Conservation (phyloP, 1,140 invertebrate species). For the Drosophila athabasca region DNA sequence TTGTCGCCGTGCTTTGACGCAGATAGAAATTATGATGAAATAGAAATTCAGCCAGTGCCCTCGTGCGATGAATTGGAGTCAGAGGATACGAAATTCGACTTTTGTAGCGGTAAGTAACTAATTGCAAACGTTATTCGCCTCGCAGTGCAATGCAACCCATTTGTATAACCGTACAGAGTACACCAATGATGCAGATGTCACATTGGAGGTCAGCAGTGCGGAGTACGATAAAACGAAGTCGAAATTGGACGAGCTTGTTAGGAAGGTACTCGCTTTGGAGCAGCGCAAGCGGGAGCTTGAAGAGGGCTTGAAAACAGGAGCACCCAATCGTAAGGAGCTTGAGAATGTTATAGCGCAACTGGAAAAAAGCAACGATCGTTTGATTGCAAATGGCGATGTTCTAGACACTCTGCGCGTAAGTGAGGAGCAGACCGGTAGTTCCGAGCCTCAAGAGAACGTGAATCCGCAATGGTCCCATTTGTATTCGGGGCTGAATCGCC, state of each 20-base stretch:
- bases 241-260: constrained; percentile 27
- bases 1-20: too few species aligned
- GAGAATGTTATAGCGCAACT: background rate
- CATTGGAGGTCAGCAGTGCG: constrained; percentile 18
- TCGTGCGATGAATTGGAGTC: too few species aligned
- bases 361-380: constrained; percentile 3
- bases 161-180: constrained; percentile 15
- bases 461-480: constrained; percentile 34
- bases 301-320: background rate
- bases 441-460: constrained; percentile 1
- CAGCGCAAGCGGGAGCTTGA: constrained; percentile 3
- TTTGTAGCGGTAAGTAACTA: constrained; percentile 8
- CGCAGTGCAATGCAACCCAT: too few species aligned
- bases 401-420: constrained; percentile 31
- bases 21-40: too few species aligned
- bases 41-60: too few species aligned
- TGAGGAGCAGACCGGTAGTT: background rate
- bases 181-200: constrained; percentile 25
- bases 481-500: constrained; percentile 37
- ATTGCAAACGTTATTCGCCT: too few species aligned
- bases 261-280: constrained; percentile 23
- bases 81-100: background rate
- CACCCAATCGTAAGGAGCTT: background rate
- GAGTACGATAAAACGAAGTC: constrained; percentile 28
- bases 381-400: constrained; percentile 14